Evolutionary conservation across 2,888 invertebrate species (phyloP).

Genomic region (Hyles lineata): DNA sequence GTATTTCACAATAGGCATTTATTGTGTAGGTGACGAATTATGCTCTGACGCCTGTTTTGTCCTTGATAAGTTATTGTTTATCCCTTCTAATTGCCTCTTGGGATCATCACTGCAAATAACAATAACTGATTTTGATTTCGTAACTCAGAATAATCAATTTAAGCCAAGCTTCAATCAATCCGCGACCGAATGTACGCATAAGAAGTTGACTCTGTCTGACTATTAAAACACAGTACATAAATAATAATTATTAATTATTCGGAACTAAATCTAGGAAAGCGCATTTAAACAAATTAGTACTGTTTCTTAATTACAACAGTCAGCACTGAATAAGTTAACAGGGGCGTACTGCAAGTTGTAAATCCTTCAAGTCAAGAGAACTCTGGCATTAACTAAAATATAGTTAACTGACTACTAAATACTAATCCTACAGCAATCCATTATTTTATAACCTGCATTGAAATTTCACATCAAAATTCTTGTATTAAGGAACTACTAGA

Average conservation of each 20-base stretch:
- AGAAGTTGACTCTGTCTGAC: no score
- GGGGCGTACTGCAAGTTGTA: no score
- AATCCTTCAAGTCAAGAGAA: not conserved
- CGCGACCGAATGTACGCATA: no score
- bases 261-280: no score
- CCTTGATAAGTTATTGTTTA: conserved; percentile 13
- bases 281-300: no score
- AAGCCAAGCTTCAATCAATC: not conserved
- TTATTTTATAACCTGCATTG: not conserved
- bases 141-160: conserved; percentile 5
- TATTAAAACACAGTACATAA: no score
- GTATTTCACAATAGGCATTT: conserved; percentile 59
- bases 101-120: conserved; percentile 40
- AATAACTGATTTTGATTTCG: conserved; percentile 34
- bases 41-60: not conserved
- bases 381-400: not conserved
- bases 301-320: no score
- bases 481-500: not conserved
- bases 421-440: not conserved
- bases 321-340: no score
- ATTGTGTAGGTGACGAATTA: conserved; percentile 67
- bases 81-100: conserved; percentile 45
- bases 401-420: not conserved
- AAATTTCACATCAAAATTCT: not conserved
- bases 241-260: no score